Conservation (phyloP, 2,113 vertebrate species). For the Microcebus jonahi region DNA sequence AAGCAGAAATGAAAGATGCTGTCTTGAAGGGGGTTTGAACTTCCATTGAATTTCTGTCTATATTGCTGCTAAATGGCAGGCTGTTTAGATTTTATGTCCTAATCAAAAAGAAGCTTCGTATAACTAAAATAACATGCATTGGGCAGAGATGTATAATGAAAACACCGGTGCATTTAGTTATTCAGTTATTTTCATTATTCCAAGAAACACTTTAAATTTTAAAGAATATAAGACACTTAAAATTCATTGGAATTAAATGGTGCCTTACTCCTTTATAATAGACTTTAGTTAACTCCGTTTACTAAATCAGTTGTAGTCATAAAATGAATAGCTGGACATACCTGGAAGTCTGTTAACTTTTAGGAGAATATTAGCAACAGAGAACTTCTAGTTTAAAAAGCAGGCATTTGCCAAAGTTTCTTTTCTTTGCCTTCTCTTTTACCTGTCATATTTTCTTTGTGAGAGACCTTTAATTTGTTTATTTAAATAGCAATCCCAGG, state of each 20-base stretch:
- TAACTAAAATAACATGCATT: not conserved
- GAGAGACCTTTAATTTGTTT: not conserved
- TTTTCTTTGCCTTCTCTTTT: not conserved
- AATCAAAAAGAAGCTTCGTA: not conserved
- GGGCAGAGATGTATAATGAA: not conserved
- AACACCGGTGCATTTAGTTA: not conserved
- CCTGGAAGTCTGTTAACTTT: not conserved
- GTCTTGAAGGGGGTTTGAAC: not conserved
- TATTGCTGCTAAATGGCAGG: not conserved
- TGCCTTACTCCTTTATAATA: not conserved
- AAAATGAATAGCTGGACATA: not conserved
- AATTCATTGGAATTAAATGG: not conserved
- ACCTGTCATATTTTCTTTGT: not conserved
- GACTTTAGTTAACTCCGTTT: not conserved
- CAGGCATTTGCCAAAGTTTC: not conserved
- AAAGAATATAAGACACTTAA: not conserved
- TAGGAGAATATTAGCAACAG: not conserved
- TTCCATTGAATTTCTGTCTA: not conserved
- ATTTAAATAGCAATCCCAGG: not conserved
- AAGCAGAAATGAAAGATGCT: not conserved
- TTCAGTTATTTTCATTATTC: slow-evolving; percentile 37
- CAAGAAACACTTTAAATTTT: not conserved
- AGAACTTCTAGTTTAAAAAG: not conserved
- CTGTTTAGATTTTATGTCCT: not conserved
- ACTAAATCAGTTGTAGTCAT: not conserved